These are phyloP conservation scores for Lacerta bilineata DNA, from an alignment of 2,797 vertebrate species.

Conservation along the genomic window DNA sequence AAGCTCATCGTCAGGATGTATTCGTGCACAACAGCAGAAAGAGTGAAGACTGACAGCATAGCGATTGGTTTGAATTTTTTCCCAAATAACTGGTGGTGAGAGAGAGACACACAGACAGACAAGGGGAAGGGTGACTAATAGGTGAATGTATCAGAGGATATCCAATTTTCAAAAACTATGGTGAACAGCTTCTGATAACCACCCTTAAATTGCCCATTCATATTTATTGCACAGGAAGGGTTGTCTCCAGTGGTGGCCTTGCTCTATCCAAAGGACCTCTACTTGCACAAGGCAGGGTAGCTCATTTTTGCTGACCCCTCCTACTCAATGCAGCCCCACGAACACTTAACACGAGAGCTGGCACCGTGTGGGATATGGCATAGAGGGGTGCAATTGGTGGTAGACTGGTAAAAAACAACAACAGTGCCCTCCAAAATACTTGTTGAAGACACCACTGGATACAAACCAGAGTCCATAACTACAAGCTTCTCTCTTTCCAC, in stretches of 20 bases:
- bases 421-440: too few relatives aligned
- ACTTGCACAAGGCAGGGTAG: too few relatives aligned
- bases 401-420: too few relatives aligned
- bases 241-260: background rate
- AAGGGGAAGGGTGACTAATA: too few relatives aligned
- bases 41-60: slow-evolving; percentile 91
- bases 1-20: slow-evolving; percentile 91
- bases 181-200: background rate
- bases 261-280: too few relatives aligned
- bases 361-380: too few relatives aligned
- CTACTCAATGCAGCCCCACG: too few relatives aligned
- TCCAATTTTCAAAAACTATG: background rate
- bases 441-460: too few relatives aligned
- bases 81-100: slow-evolving; percentile 85
- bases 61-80: slow-evolving; percentile 89
- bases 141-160: background rate
- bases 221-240: background rate
- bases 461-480: too few relatives aligned
- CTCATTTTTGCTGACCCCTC: too few relatives aligned
- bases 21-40: slow-evolving; percentile 93
- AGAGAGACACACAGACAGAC: background rate
- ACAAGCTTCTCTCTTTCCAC: background rate
- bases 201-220: background rate
- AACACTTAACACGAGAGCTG: too few relatives aligned
- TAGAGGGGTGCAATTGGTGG: too few relatives aligned